Evolutionary conservation across 2,113 vertebrate genomes (phyloP), one percentile per base, ranked within the genome.

Genomic region (Oreocharis arfaki): DNA sequence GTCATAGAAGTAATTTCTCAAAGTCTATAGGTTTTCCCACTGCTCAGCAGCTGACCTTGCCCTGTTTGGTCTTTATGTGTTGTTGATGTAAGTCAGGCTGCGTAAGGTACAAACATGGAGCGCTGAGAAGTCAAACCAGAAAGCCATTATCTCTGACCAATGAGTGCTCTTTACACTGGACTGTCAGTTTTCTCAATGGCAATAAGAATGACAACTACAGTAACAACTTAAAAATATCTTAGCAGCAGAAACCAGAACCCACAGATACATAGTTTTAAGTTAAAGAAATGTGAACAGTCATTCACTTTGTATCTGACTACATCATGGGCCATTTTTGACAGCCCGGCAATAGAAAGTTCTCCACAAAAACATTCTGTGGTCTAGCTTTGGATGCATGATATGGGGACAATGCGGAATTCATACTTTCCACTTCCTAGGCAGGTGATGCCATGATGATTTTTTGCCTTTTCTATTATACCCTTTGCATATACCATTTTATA

Each of bases 1-100:
- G 77, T 67, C 60, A 75, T 60, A 84, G 64, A 89, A 92, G 44
- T 89, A 86, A 93, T 93, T 90, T 88, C 91, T 92, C 93, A 81
- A 81, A 75, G 30, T 86, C 93, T 89, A 9, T 33, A 64, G 46
- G 33, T 63, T 95, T 95, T 64, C 50, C 27, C 59, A 59, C 37
- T 87, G 52, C 59, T 90, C 63, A 92, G 63, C 75, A 90, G 37
- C 50, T 90, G 94, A 83, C 76, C 89, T 96, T 96, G 76, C 41
- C 47, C 30, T 70, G 35, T 85, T 92, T 69, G 55, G 60, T 90
- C 75, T 90, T 69, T 44, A 59, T 65, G 21, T 1, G 0, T 11
- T 1, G 0, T 35, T 88, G 55, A 26, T 42, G 27, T 67, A 84
- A 78, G 53, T 67, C 60, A 84, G 33, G n/a, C 68, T 91, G 37